Conservation (phyloP, 2,888 invertebrate genomes). For the Geophilus truncorum region DNA sequence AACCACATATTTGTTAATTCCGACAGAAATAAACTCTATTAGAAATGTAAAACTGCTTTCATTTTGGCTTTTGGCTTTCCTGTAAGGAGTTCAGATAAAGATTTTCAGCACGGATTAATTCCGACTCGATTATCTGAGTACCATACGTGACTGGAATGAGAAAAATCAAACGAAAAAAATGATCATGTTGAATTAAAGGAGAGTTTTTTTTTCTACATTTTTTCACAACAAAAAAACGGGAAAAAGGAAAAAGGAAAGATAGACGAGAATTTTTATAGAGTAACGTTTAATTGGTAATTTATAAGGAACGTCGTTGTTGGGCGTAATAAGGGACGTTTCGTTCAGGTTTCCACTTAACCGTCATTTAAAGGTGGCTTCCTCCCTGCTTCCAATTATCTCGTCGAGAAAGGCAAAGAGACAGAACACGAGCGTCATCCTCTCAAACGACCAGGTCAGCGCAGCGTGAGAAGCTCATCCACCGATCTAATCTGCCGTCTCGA, state of each 20-base stretch:
- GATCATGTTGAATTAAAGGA: neutral
- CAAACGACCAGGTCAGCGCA: constrained; percentile 4
- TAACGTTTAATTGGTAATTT: neutral
- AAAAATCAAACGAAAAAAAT: neutral
- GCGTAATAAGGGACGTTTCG: neutral
- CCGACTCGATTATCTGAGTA: neutral
- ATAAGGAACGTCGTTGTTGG: neutral
- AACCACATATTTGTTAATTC: neutral
- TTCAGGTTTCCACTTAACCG: neutral
- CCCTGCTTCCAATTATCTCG: neutral
- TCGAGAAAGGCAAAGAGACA: neutral
- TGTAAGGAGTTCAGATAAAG: neutral
- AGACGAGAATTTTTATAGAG: neutral
- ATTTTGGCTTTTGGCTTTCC: neutral
- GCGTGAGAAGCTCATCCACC: constrained; percentile 3
- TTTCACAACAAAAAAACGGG: neutral
- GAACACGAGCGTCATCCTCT: neutral
- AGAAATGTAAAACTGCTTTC: neutral
- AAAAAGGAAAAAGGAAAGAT: neutral
- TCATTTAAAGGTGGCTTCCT: neutral
- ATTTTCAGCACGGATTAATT: constrained; percentile 5
- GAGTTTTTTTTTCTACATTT: neutral
- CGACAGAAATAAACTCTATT: neutral
- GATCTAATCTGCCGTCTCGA: neutral
- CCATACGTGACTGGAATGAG: neutral